Base-by-base conservation (phyloP, 2,113 vertebrate species). In the Mohoua ochrocephala region DNA sequence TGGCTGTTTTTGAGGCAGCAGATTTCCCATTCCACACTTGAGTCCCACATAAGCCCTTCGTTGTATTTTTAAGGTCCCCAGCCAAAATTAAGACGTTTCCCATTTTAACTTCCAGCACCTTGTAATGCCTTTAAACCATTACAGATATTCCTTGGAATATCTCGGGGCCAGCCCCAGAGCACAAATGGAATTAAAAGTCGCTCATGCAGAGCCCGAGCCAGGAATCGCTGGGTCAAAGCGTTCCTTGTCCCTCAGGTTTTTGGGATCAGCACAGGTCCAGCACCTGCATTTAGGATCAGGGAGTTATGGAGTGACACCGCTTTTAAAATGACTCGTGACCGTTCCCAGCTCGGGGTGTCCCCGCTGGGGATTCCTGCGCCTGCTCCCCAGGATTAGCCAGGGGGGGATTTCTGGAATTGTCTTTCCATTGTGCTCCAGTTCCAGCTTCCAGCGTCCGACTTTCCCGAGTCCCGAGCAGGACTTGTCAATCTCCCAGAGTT, bases 1-100 rank as follows among this genome's bases (percentile, higher is more conserved):
- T 76, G 50, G 59, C 79, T 86, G 61, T 5, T 90, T 90, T 93
- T 68, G 54, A 35, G 75, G 30, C 74, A 80, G 61, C 24, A 2
- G 39, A 16, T 92, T 95, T 92, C 91, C 76, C 50, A 26, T 81
- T 85, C 87, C 6, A 5, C 42, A 3, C 16, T 27, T n/a, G 70
- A 83, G 71, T 61, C 82, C 88, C 89, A 76, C 91, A 69, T 89
- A 79, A 87, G 84, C 83, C 77, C 75, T 79, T 89, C 16, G 9
- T 63, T 84, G 79, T 93, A 37, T 93, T 95, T 79, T 76, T 93
- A 96, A 96, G 80, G 73, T 94, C 91, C 67, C 93, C 33, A 52
- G 89, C 74, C 86, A 89, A 96, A 96, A 95, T 69, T 52, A 79
- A 95, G 87, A 79, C 75, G 60, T 95, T 95, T 93, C 89, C 88